phyloP scores from a whole-genome alignment of 2,888 invertebrate genomes.

The Pasiphila rectangulata region DNA sequence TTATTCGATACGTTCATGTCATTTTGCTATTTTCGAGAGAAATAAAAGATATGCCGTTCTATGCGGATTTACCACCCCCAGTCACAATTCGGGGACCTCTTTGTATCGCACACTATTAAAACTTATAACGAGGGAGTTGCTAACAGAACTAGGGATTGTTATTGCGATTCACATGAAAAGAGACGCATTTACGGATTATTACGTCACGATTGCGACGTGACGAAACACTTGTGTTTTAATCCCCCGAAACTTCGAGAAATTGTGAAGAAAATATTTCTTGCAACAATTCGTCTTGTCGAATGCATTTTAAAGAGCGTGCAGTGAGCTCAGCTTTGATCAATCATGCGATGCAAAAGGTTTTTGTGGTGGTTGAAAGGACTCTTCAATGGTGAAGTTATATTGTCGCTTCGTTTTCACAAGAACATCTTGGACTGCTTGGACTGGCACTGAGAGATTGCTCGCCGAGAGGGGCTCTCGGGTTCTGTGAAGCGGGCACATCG shows the following conservation, averaged over 20 bases:
- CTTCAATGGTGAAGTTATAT: conserved; percentile 63
- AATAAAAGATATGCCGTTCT: conserved; percentile 36
- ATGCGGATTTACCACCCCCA: conserved; percentile 39
- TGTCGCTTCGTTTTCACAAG: conserved; percentile 50
- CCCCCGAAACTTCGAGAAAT: conserved; percentile 17
- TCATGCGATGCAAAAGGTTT: conserved; percentile 72
- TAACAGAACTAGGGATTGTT: conserved; percentile 46
- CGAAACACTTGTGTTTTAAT: conserved; percentile 23
- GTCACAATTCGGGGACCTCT: conserved; percentile 52
- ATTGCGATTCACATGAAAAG: conserved; percentile 45
- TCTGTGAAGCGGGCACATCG: conserved; percentile 21
- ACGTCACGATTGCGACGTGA: conserved; percentile 35
- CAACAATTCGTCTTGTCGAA: conserved; percentile 24
- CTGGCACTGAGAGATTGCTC: conserved; percentile 63
- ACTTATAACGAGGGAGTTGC: conserved; percentile 69
- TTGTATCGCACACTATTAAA: conserved; percentile 68
- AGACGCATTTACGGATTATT: conserved; percentile 37
- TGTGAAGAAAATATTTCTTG: conserved; percentile 21
- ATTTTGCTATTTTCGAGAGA: conserved; percentile 21
- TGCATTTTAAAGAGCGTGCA: conserved; percentile 62
- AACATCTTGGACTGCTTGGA: conserved; percentile 53
- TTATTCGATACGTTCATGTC: neutral
- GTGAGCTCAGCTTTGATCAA: conserved; percentile 73
- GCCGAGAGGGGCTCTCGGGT: conserved; percentile 50
- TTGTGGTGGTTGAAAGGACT: conserved; percentile 67